Evolutionary conservation across 2,797 vertebrate genomes (phyloP).

Genomic region (Phalanger gymnotis): DNA sequence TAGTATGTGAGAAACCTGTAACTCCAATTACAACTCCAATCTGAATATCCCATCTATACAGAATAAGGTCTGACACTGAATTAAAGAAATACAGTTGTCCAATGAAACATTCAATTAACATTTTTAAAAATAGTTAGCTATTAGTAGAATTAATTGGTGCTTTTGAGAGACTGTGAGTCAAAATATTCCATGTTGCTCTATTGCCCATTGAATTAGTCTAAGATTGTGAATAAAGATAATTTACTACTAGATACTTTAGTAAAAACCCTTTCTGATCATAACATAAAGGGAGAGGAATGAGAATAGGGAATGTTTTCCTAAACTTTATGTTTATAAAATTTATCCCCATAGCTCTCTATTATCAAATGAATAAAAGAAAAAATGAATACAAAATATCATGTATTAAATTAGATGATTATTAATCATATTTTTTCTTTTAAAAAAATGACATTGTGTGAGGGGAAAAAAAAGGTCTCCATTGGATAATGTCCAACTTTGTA

Average conservation of each 20-base stretch:
- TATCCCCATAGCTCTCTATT: background rate
- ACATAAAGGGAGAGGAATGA: conserved; percentile 16
- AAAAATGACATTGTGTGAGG: background rate
- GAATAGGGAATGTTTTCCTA: background rate
- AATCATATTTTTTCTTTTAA: background rate
- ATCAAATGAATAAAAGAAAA: background rate
- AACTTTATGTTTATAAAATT: conserved; percentile 17
- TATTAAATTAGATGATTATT: background rate
- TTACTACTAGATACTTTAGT: background rate
- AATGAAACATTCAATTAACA: conserved; percentile 32
- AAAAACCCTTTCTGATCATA: background rate
- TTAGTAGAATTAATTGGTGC: background rate
- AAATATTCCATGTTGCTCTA: background rate
- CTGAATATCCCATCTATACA: conserved; percentile 3
- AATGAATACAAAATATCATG: background rate
- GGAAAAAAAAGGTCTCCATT: conserved; percentile 3
- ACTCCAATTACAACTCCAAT: conserved; percentile 34
- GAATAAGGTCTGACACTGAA: conserved; percentile 11
- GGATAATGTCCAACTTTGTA: background rate
- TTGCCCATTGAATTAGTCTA: background rate
- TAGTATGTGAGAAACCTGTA: conserved; percentile 45
- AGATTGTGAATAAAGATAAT: background rate
- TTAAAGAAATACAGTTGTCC: conserved; percentile 32
- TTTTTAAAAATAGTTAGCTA: background rate
- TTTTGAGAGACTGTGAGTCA: background rate